Percentiles rank a stretch among this genome's conserved stretches.
Conservation (phyloP, 1,140 invertebrate species). For the Pseudomyrmex concolor region DNA sequence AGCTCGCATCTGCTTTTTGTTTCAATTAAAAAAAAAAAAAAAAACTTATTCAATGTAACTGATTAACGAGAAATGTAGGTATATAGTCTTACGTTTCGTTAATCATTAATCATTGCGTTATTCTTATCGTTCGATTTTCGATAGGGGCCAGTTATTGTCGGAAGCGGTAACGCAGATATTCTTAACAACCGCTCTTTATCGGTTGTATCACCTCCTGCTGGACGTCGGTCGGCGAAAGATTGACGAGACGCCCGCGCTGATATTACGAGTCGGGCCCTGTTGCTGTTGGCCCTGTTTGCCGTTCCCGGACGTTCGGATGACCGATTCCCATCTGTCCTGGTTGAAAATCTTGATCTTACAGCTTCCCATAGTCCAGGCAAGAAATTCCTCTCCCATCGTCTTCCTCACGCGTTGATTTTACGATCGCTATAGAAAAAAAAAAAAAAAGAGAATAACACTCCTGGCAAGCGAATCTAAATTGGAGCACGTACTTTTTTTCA, state of each 20-base stretch:
- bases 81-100: neutral
- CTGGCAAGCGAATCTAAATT: neutral
- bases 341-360: constrained; percentile 80
- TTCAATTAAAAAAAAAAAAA: no score
- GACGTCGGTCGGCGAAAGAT: constrained; percentile 79
- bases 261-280: constrained; percentile 81
- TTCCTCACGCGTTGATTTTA: constrained; percentile 21
- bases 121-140: neutral
- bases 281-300: constrained; percentile 84
- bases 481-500: constrained; percentile 68
- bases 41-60: no score
- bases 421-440: neutral
- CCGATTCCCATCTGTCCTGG: constrained; percentile 81
- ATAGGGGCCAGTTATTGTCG: constrained; percentile 81
- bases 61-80: no score
- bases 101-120: neutral
- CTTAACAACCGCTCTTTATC: constrained; percentile 81
- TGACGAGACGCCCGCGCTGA: constrained; percentile 76
- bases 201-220: constrained; percentile 80
- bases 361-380: constrained; percentile 83
- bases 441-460: no score
- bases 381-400: constrained; percentile 3
- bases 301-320: constrained; percentile 81
- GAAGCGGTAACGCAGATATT: constrained; percentile 81
- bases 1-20: no score